Conservation (phyloP, 1,140 invertebrate species). For the Manduca sexta region DNA sequence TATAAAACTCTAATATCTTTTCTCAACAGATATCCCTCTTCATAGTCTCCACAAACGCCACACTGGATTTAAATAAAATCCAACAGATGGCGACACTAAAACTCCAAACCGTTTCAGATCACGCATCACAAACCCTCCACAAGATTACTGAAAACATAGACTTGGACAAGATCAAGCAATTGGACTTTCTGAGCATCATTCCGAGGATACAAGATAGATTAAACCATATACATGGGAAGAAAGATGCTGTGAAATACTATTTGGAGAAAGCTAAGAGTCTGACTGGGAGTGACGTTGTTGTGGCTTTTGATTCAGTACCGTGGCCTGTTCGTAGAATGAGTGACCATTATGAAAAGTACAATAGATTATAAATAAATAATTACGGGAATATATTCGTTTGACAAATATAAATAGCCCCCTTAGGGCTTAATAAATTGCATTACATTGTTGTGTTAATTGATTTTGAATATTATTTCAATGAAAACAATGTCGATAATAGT, state of each 20-base stretch:
- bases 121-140: slow-evolving; percentile 34
- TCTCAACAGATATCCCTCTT: slow-evolving; percentile 2
- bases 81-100: slow-evolving; percentile 24
- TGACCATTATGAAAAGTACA: no score
- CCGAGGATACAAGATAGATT: slow-evolving; percentile 23
- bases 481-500: no score
- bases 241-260: not conserved
- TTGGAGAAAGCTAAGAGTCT: slow-evolving; percentile 7
- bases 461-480: no score
- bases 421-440: no score
- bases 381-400: no score
- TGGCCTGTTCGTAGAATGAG: slow-evolving; percentile 4
- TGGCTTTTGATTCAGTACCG: slow-evolving; percentile 4
- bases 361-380: no score
- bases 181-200: slow-evolving; percentile 29
- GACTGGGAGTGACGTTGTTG: slow-evolving; percentile 5
- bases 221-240: not conserved
- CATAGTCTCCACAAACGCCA: slow-evolving; percentile 4
- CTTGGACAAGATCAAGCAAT: slow-evolving; percentile 37
- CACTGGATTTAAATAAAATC: not conserved
- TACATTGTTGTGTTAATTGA: no score
- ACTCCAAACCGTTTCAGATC: slow-evolving; percentile 38
- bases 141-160: slow-evolving; percentile 45
- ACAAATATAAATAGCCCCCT: no score
- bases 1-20: not conserved